Base-by-base conservation (phyloP, 2,797 vertebrate species). In the Phataginus tetradactyla region DNA sequence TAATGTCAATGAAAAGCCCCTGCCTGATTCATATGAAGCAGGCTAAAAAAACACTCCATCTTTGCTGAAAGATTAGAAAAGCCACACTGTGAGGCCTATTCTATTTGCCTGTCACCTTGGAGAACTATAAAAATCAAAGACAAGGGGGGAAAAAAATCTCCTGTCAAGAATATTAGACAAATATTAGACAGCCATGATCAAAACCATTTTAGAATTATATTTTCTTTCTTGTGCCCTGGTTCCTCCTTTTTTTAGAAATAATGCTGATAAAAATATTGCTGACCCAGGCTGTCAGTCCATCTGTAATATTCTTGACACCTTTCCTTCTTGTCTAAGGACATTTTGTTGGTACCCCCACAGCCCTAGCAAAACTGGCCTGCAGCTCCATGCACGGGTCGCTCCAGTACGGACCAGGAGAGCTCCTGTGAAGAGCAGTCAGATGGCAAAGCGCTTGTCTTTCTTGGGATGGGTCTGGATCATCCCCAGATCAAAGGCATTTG, bases 161-260 rank as follows among this genome's bases (percentile, higher is more conserved):
- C 79, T 75, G 49, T n/a, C 79, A 87, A 59, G 93, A 87, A 72
- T 89, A 51, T 37, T 86, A 84, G 64, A 80, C n/a, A 63, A 79
- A 75, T 71, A 78, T 55, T 63, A 77, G 49, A 64, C 4, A n/a
- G 32, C 18, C 49, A 1, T 14, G 25, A 51, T 87, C 63, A 85
- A 80, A 77, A 37, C 37, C 59, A 53, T 21, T 74, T 77, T 64
- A n/a, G 32, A 81, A 90, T 57, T 51, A 8, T 49, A 17, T 86
- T 63, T 92, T 85, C 45, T 84, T 71, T 86, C 39, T 39, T 68
- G 25, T 45, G 34, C 4, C 10, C 75, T 42, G 71, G 29, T 51
- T 75, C 29, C 39, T 94, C 45, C 81, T 86, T 86, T 78, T 34
- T 74, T 94, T 49, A 85, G 32, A 84, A 80, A 51, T 42, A 32